Base-by-base conservation (phyloP, 2,113 vertebrate species). In the Perca flavescens region DNA sequence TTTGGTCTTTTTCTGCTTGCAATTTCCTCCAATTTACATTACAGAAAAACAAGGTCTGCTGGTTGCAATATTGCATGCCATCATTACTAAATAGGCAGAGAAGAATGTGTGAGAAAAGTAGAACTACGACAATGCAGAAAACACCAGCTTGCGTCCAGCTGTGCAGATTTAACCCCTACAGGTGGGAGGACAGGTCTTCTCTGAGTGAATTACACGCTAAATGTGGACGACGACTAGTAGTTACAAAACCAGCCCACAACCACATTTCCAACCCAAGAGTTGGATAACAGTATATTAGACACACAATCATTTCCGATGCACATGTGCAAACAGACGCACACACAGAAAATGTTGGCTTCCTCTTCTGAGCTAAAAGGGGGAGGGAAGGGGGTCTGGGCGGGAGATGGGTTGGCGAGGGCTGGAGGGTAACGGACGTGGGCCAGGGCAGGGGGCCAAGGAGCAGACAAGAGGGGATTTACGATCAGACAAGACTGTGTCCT, bases 401-500 rank as follows among this genome's bases (percentile, higher is more conserved):
- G 83, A 73, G 77, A 43, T 16, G 47, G 71, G 84, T 61, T 19
- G 74, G 82, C 1, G 46, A 86, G 79, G 82, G 77, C 79, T 66
- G 79, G 46, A 86, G 85, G 79, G 68, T 87, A 86, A 79, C 79
- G 83, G 85, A 90, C 85, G 80, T 84, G 89, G 89, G 87, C 76
- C 86, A 90, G 88, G 90, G 84, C 86, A 62, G 46, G 71, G 40
- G 86, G 84, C 80, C 84, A 91, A 86, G 72, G 84, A 86, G 84
- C 83, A 86, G 91, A 89, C 84, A 56, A 86, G 80, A 84, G 88
- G 93, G 92, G 92, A 93, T 94, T 96, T 95, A 94, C 87, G 86
- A 93, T 92, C 93, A 95, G 92, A 94, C 93, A 93, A 92, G 91
- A 91, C 90, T 93, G 88, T 91, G 94, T 95, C 94, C 94, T 95